Evolutionary conservation across 2,888 invertebrate genomes (phyloP).

Genomic region (Brachyopa scutellaris): DNA sequence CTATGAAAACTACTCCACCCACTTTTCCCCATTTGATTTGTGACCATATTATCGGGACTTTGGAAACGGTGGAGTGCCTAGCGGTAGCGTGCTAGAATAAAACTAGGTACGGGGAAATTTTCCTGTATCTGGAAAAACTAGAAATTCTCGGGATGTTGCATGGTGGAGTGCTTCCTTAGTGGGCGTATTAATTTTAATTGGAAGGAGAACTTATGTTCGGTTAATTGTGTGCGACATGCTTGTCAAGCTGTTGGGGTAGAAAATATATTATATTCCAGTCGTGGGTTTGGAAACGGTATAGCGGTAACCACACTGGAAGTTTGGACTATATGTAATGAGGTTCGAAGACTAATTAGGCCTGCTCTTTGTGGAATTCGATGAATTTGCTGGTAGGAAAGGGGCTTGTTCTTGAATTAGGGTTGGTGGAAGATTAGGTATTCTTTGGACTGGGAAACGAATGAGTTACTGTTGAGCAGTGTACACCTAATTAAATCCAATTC

Average conservation of each 20-base stretch:
- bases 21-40: constrained; percentile 51
- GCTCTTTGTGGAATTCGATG: constrained; percentile 40
- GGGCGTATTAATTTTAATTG: constrained; percentile 65
- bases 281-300: constrained; percentile 13
- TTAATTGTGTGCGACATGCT: constrained; percentile 68
- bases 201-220: constrained; percentile 60
- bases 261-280: background rate
- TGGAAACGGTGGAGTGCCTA: background rate
- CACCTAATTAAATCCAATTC: constrained; percentile 9
- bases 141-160: constrained; percentile 30
- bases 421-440: background rate
- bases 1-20: constrained; percentile 65
- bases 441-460: background rate
- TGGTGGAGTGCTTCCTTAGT: constrained; percentile 54
- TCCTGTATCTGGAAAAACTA: constrained; percentile 21
- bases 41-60: background rate
- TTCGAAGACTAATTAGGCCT: constrained; percentile 42
- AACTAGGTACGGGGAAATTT: constrained; percentile 38
- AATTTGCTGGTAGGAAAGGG: background rate
- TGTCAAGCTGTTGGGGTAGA: constrained; percentile 32
- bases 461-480: background rate
- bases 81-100: constrained; percentile 31
- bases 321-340: constrained; percentile 17
- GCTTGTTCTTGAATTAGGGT: background rate
- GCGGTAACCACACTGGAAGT: background rate